Evolutionary conservation across 2,113 vertebrate species (phyloP).

Genomic region (Trematocara marginatum): DNA sequence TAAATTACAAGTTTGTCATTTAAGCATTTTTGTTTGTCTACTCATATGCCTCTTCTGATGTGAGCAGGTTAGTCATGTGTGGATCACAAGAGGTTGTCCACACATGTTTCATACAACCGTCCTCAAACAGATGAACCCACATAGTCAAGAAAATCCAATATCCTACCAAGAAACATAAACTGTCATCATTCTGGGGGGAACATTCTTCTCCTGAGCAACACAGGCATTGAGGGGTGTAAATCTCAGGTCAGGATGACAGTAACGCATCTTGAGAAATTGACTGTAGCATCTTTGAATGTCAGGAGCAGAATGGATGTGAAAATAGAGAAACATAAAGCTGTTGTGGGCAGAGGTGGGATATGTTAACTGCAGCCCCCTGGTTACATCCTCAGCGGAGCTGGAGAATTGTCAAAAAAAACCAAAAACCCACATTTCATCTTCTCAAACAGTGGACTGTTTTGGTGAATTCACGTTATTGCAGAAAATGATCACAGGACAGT

Average conservation of each 20-base stretch:
- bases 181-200: slow-evolving; percentile 12
- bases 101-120: background rate
- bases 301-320: slow-evolving; percentile 21
- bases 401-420: too few species aligned
- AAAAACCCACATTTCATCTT: background rate
- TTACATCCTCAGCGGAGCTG: background rate
- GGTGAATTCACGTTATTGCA: background rate
- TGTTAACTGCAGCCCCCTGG: background rate
- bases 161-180: slow-evolving; percentile 11
- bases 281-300: slow-evolving; percentile 32
- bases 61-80: background rate
- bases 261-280: slow-evolving; percentile 52
- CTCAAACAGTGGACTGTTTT: background rate
- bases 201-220: background rate
- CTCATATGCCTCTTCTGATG: background rate
- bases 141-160: background rate
- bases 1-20: background rate
- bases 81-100: background rate
- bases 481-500: background rate
- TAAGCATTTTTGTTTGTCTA: background rate
- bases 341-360: background rate
- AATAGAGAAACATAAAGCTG: slow-evolving; percentile 1
- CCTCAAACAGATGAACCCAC: background rate
- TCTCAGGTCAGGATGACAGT: slow-evolving; percentile 55
- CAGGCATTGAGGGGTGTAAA: slow-evolving; percentile 18